Evolutionary conservation across 2,113 vertebrate genomes (phyloP).

Genomic region (Terrapene triunguis): DNA sequence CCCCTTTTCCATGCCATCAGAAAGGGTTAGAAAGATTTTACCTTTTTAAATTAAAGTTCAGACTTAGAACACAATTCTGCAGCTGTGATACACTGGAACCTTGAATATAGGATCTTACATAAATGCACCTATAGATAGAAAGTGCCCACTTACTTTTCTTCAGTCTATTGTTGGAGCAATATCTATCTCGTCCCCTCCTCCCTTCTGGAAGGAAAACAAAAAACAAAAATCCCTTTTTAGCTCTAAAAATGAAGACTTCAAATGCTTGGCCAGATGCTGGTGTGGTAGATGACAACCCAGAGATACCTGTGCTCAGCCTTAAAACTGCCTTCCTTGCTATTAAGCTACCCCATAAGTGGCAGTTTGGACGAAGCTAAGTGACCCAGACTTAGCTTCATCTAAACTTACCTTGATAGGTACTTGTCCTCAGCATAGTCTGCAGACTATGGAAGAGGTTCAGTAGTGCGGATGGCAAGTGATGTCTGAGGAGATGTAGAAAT

Average conservation of each 20-base stretch:
- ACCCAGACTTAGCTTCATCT: background rate
- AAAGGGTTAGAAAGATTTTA: background rate
- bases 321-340: background rate
- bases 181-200: background rate
- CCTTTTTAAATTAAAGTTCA: background rate
- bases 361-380: background rate
- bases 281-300: background rate
- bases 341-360: accelerated
- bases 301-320: background rate
- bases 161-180: background rate
- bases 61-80: background rate
- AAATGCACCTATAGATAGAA: background rate
- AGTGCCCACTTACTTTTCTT: background rate
- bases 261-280: background rate
- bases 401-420: background rate
- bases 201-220: background rate
- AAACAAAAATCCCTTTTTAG: background rate
- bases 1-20: background rate
- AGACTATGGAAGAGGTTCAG: background rate
- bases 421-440: background rate
- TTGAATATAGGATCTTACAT: background rate
- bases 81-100: background rate
- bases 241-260: background rate
- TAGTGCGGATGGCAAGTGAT: background rate
- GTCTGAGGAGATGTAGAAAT: background rate